These are phyloP conservation scores for Chiloscyllium punctatum DNA, from an alignment of 2,797 vertebrate species.

Conservation along the genomic window DNA sequence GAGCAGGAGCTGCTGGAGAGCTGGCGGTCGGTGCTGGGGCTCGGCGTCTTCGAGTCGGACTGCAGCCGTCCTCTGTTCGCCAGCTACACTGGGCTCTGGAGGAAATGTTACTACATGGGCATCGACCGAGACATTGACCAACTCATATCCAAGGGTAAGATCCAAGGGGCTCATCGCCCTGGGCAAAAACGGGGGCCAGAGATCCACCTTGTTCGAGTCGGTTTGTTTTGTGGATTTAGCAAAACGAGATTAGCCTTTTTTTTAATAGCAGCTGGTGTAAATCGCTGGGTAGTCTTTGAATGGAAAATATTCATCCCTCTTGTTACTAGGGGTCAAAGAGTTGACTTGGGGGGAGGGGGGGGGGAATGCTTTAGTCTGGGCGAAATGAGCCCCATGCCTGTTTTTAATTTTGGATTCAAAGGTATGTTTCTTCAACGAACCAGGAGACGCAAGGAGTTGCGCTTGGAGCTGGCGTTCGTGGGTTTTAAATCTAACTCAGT, in stretches of 20 bases:
- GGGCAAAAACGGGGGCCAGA: not conserved
- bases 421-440: not conserved
- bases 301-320: not conserved
- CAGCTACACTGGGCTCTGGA: constrained; percentile 74
- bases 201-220: not conserved
- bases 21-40: constrained; percentile 73
- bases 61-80: constrained; percentile 76
- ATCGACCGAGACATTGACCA: constrained; percentile 73
- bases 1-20: constrained; percentile 63
- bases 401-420: not conserved
- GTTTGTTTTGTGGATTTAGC: not conserved
- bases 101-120: constrained; percentile 71
- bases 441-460: not conserved
- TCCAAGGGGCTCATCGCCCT: not conserved
- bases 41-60: constrained; percentile 77
- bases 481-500: not conserved
- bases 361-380: not conserved
- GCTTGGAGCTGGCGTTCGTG: not conserved
- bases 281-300: not conserved
- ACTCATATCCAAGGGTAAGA: constrained; percentile 70
- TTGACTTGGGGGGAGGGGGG: too few species aligned
- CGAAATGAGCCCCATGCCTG: too few species aligned
- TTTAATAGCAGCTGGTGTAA: not conserved
- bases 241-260: not conserved
- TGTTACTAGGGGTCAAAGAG: not conserved